Percentiles rank a stretch among this genome's conserved stretches.
Conservation (phyloP, 2,888 invertebrate genomes). For the Platycnemis pennipes region DNA sequence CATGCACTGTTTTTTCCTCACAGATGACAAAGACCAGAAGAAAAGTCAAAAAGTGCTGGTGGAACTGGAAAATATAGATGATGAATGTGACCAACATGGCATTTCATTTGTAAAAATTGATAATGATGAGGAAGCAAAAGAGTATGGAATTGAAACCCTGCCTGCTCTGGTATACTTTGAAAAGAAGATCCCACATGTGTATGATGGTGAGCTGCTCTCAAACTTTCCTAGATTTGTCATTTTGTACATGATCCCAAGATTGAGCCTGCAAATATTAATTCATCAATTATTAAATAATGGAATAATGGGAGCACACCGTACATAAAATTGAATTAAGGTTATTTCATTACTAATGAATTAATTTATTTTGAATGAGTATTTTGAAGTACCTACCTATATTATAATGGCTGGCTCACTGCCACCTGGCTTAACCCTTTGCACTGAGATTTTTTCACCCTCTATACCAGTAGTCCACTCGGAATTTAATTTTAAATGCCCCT, state of each 20-base stretch:
- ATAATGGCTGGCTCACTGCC: too few relatives aligned
- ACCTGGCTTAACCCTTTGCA: too few relatives aligned
- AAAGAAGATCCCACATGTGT: constrained; percentile 83
- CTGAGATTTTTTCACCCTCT: too few relatives aligned
- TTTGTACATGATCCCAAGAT: background rate
- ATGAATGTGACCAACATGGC: constrained; percentile 95
- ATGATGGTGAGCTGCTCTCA: constrained; percentile 79
- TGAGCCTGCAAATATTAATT: background rate
- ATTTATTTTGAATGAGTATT: too few relatives aligned
- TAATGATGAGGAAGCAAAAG: constrained; percentile 92
- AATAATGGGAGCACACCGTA: too few relatives aligned
- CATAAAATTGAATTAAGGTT: too few relatives aligned
- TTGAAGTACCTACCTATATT: too few relatives aligned
- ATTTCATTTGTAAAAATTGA: constrained; percentile 96
- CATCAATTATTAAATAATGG: too few relatives aligned
- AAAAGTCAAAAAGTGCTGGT: constrained; percentile 91
- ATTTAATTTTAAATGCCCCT: too few relatives aligned
- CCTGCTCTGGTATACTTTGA: constrained; percentile 91
- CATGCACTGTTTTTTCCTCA: constrained; percentile 77
- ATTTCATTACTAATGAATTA: too few relatives aligned
- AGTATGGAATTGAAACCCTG: constrained; percentile 91
- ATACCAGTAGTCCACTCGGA: too few relatives aligned
- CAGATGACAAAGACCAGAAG: constrained; percentile 95
- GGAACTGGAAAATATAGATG: constrained; percentile 95
- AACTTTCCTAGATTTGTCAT: background rate